Base-by-base conservation (phyloP, 1,140 invertebrate species). In the Hycleus cichorii region DNA sequence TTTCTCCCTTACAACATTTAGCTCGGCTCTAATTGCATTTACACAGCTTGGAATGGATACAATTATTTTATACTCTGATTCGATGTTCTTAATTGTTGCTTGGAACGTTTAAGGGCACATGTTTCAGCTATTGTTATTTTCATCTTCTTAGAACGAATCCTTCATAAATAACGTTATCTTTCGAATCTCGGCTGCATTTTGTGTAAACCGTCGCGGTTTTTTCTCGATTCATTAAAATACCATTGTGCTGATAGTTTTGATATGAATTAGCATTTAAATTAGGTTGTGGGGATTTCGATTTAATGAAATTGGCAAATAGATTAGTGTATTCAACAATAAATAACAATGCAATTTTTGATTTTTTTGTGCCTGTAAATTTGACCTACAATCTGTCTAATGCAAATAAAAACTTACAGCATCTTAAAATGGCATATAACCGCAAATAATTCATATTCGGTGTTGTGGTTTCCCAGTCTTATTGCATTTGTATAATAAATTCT, bases 11-110 rank as follows among this genome's bases (percentile, higher is more conserved):
- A 64, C 65, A 60, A 48, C 63, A 62, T 45, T 51, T 42, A 40
- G 52, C 57, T 57, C 62, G 50, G 59, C 65, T 64, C 55, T 57
- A 67, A 67, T 67, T 62, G 64, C 60, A 62, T 58, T 62, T 62
- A 63, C 63, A 67, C 55, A 60, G 63, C 54, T 54, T 59, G 58
- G 58, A 67, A 64, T 60, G 56, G 63, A 55, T 64, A 67, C 65
- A 63, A 67, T 67, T 64, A 67, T 67, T 67, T 62, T 63, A 67
- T 67, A 53, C 58, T 52, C 52, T 59, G 64, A 66, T 63, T 64
- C 58, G 58, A 58, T 64, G 64, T 59, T 57, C 58, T 63, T 63
- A 62, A 67, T 64, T 56, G 59, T 50, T 51, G 50, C 63, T 62
- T 64, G 52, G 60, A 62, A 57, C 63, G 62, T 64, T 64, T 62